Conservation (phyloP, 2,888 invertebrate genomes). For the Patella depressa region DNA sequence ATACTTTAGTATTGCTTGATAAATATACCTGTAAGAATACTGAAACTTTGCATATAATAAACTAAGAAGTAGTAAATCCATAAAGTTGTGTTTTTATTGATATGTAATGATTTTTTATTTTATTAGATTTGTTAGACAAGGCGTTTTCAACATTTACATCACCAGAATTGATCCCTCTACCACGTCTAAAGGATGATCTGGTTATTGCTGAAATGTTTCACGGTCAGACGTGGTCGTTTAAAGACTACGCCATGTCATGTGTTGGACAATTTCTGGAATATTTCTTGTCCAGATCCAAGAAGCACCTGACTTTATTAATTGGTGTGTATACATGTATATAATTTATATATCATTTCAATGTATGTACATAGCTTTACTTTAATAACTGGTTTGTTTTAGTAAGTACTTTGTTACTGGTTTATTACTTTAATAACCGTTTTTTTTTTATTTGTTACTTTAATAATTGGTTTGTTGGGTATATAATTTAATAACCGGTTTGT, state of each 20-base stretch:
- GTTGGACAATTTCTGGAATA: conserved; percentile 71
- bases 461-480: too few species aligned
- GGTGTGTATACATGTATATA: conserved; percentile 47
- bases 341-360: neutral
- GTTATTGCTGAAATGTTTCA: conserved; percentile 73
- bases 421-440: too few species aligned
- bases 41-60: too few species aligned
- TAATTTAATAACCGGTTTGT: too few species aligned
- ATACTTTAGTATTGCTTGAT: too few species aligned
- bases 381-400: too few species aligned
- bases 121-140: conserved; percentile 55
- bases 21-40: too few species aligned
- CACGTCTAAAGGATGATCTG: conserved; percentile 59
- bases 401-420: too few species aligned
- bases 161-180: conserved; percentile 60
- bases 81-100: too few species aligned
- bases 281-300: conserved; percentile 66
- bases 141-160: conserved; percentile 58
- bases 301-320: conserved; percentile 66
- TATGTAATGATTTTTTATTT: conserved; percentile 2
- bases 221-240: conserved; percentile 73
- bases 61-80: too few species aligned
- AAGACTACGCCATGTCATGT: conserved; percentile 72
- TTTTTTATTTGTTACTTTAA: too few species aligned
- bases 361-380: too few species aligned